Evolutionary conservation across 2,888 invertebrate species (phyloP).

Genomic region (Autographa gamma): DNA sequence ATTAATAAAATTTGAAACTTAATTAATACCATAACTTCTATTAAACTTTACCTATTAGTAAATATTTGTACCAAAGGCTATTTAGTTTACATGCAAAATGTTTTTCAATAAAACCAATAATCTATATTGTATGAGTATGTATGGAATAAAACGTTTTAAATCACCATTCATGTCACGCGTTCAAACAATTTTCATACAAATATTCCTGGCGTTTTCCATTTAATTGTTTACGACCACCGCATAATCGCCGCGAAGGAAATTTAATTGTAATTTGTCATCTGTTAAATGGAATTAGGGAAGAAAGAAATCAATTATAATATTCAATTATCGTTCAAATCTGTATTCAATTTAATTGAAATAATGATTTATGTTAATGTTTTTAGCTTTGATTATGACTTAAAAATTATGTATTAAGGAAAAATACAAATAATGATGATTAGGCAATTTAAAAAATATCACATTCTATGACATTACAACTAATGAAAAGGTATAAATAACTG

Average conservation of each 20-base stretch:
- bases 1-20: background rate
- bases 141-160: slow-evolving; percentile 8
- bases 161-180: slow-evolving; percentile 13
- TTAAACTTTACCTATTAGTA: too few relatives aligned
- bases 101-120: background rate
- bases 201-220: slow-evolving; percentile 18
- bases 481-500: too few relatives aligned
- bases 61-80: too few relatives aligned
- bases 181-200: slow-evolving; percentile 24
- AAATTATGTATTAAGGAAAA: too few relatives aligned
- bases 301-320: background rate
- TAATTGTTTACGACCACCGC: slow-evolving; percentile 15
- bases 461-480: too few relatives aligned
- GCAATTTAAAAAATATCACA: too few relatives aligned
- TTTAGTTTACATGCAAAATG: background rate
- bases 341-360: background rate
- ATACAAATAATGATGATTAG: too few relatives aligned
- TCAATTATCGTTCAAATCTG: background rate
- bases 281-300: background rate
- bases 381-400: too few relatives aligned
- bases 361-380: background rate
- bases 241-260: slow-evolving; percentile 13
- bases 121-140: background rate
- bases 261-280: slow-evolving; percentile 9
- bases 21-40: background rate